Base-by-base conservation (phyloP, 2,888 invertebrate species). In the Ryuthela nishihirai region DNA sequence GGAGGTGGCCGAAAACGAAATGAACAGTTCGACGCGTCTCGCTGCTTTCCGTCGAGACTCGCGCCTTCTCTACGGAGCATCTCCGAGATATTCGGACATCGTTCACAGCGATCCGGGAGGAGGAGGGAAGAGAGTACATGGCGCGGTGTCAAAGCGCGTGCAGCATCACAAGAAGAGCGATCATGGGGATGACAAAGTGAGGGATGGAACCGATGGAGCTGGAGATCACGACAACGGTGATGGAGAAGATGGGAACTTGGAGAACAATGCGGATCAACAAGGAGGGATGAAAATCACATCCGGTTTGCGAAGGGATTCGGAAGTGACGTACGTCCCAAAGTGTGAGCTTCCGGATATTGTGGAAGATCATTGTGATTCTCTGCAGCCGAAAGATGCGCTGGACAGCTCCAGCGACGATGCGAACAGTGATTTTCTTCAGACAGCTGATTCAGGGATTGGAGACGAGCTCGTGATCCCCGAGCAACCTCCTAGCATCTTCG, bases 271-370 rank as follows among this genome's bases (percentile, higher is more conserved):
- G n/a, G n/a, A n/a, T n/a, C n/a, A n/a, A n/a, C n/a, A n/a, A n/a
- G n/a, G n/a, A n/a, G n/a, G n/a, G n/a, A n/a, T n/a, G n/a, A n/a
- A n/a, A 38, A 89, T 89, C 10, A 73, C 92, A 60, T 83, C 83
- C 32, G 91, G 91, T 0, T 74, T 88, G 4, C 79, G 87, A 36
- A 80, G 88, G 35, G 91, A 90, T 74, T 87, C 88, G 0, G 92
- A 94, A 71, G 86, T 94, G 4, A 82, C 94, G 76, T 93, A 90
- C 75, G 87, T 91, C 46, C 88, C 88, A n/a, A 86, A 86, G 0
- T 83, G 88, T 70, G 70, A 70, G 45, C 56, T 65, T n/a, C 17
- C 39, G 15, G 25, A 39, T 25, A 15, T 25, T 12, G 40, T 10
- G 3, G n/a, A n/a, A n/a, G n/a, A n/a, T n/a, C n/a, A n/a, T n/a